Base-by-base conservation (phyloP, 2,113 vertebrate species). In the Mobula hypostoma region DNA sequence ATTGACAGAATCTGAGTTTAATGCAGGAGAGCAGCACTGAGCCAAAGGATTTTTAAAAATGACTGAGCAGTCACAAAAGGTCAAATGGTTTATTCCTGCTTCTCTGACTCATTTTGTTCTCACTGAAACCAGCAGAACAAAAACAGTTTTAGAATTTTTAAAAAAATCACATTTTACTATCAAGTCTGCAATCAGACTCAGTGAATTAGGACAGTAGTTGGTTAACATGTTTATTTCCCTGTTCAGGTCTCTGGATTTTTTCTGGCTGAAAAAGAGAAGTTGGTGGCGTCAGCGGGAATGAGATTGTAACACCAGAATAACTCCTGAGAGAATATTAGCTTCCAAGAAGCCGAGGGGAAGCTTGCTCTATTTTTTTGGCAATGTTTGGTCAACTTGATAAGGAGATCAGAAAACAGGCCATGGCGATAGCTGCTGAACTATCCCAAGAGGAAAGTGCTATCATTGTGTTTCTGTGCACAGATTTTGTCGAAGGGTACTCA, bases 371-470 rank as follows among this genome's bases (percentile, higher is more conserved):
- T 0, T 63, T 63, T 32, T 17, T 48, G 48, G 17, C 5, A 14
- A 88, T 88, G 85, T 88, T 88, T 7, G 66, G 17, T 29, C 85
- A 29, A n/a, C 6, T 2, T 14, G 29, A 63, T 32, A n/a, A 32
- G 29, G 85, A 88, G 29, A 66, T 66, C 58, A 88, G 58, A 66
- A 61, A 5, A 32, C 11, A 63, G 29, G 85, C 85, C n/a, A n/a
- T 88, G 85, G 58, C 95, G 91, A 96, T 98, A 32, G 96, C 96
- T 82, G 95, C 97, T 80, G 96, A 97, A 27, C 94, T 98, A 24
- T 97, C 97, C 24, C 94, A 96, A 93, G 97, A 97, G 5, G 97
- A 98, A 94, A 96, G 96, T 95, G 96, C 97, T 83, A 94, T 94
- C 0, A 95, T 98, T 80, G 70, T 95, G n/a, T 98, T 97, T 94